phyloP scores from a whole-genome alignment of 2,888 invertebrate species.

The Pseudococcus jackbeardsleyi region DNA sequence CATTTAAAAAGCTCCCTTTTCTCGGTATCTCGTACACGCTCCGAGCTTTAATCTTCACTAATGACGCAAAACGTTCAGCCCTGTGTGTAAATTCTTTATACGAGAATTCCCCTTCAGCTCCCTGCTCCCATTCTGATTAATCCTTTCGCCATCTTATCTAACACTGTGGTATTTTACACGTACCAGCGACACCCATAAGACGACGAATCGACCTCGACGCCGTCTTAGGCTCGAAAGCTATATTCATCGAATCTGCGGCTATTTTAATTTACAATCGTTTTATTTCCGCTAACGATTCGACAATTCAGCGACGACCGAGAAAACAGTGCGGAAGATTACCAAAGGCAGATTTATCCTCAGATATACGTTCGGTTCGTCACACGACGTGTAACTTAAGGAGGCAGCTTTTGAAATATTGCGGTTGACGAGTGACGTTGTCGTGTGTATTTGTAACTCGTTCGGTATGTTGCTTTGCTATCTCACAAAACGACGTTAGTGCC shows the following conservation, averaged over 20 bases:
- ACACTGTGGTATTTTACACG: not conserved
- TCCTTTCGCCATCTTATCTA: constrained; percentile 34
- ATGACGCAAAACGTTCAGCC: constrained; percentile 20
- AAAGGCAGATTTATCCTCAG: not conserved
- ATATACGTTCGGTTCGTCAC: not conserved
- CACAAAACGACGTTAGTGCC: too few relatives aligned
- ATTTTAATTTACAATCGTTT: constrained; percentile 38
- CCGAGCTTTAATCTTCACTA: constrained; percentile 11
- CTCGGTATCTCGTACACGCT: not conserved
- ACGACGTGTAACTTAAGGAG: not conserved
- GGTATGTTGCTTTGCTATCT: not conserved
- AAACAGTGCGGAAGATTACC: not conserved
- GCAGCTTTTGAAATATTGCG: constrained; percentile 11
- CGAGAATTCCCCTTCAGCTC: not conserved
- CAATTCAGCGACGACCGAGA: not conserved
- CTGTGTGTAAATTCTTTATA: not conserved
- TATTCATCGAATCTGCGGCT: constrained; percentile 38
- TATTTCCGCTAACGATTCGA: constrained; percentile 41
- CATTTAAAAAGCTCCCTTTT: constrained; percentile 18
- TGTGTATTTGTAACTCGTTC: not conserved
- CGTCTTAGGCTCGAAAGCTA: not conserved
- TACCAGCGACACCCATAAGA: not conserved
- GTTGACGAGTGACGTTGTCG: not conserved
- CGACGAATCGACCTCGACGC: not conserved
- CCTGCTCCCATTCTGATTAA: not conserved